phyloP scores from a whole-genome alignment of 2,888 invertebrate species.

The Eupithecia dodoneata region DNA sequence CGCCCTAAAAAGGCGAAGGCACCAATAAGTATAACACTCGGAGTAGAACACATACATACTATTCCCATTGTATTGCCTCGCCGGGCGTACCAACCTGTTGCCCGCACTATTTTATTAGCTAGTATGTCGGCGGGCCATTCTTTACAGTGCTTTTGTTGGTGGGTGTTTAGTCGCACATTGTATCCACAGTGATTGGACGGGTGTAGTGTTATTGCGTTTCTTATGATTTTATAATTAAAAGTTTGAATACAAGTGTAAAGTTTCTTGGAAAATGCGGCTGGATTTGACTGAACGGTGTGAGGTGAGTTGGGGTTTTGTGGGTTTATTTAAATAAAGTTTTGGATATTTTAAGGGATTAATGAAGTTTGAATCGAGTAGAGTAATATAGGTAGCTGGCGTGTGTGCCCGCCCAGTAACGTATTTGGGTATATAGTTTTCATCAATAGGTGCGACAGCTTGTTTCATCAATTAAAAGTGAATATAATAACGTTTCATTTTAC shows the following conservation, averaged over 20 bases:
- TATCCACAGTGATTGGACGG: constrained; percentile 75
- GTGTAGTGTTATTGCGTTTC: constrained; percentile 36
- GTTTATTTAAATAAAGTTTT: not conserved
- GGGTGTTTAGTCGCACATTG: constrained; percentile 75
- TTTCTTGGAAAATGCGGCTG: constrained; percentile 12
- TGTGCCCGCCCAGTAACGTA: not conserved
- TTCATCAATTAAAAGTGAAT: not conserved
- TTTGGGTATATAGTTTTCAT: not conserved
- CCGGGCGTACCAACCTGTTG: constrained; percentile 77
- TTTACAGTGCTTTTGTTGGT: constrained; percentile 81
- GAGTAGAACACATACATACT: constrained; percentile 51
- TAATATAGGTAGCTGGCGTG: not conserved
- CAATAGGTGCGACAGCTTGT: not conserved
- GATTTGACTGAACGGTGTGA: constrained; percentile 14
- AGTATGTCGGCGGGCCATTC: constrained; percentile 80
- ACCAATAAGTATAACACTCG: constrained; percentile 36
- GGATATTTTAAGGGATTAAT: not conserved
- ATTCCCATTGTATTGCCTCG: constrained; percentile 71
- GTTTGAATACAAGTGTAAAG: not conserved
- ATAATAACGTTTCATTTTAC: not conserved
- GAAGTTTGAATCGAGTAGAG: not conserved
- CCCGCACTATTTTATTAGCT: constrained; percentile 82
- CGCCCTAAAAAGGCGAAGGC: constrained; percentile 31
- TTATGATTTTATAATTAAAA: not conserved
- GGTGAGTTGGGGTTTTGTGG: constrained; percentile 4